Evolutionary conservation across 1,140 invertebrate species (phyloP), one percentile per base, ranked within the genome.

Genomic region (Venturia canescens): DNA sequence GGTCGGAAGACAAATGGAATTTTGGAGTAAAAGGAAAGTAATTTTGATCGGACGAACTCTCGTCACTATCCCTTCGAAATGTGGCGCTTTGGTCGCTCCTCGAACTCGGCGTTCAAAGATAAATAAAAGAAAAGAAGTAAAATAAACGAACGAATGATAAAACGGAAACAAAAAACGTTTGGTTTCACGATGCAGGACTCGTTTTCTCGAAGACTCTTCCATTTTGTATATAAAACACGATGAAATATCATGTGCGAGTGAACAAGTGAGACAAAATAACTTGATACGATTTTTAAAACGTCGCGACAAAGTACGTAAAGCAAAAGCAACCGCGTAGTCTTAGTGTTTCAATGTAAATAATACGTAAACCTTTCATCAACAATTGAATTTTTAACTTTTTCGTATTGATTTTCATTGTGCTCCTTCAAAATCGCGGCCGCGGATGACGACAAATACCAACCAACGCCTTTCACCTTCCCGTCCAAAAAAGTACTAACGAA

Each of bases 281-380:
- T 78, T 60, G 15, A 77, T 63, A 38, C 53, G n/a, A 77, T 60
- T 26, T 66, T 48, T 77, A 77, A 77, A 77, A 53, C 9, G 57
- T 16, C 44, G 21, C 15, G 23, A 78, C 75, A 81, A 66, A 67
- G 75, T 71, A 75, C 15, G 31, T 67, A 50, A 57, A 77, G 26
- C 90, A 90, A 87, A 86, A 89, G 90, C 81, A 79, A 91, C n/a
- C n/a, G n/a, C n/a, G n/a, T 92, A 92, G 91, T 88, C 85, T 92
- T 92, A 92, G 91, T 92, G 91, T 92, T 88, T 90, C 79, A 80
- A 88, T 92, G 91, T 92, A 92, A 90, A 92, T 92, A 90, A 92
- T 92, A 92, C 91, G 90, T 91, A 92, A 92, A 92, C 90, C 9
- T 66, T 66, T 66, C 1, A 66, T 3, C 1, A 77, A 91, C 86